Percentiles rank a stretch among this genome's conserved stretches.
These are phyloP conservation scores for Ferdinandea cuprea DNA, from an alignment of 2,888 invertebrate species.

Conservation along the genomic window DNA sequence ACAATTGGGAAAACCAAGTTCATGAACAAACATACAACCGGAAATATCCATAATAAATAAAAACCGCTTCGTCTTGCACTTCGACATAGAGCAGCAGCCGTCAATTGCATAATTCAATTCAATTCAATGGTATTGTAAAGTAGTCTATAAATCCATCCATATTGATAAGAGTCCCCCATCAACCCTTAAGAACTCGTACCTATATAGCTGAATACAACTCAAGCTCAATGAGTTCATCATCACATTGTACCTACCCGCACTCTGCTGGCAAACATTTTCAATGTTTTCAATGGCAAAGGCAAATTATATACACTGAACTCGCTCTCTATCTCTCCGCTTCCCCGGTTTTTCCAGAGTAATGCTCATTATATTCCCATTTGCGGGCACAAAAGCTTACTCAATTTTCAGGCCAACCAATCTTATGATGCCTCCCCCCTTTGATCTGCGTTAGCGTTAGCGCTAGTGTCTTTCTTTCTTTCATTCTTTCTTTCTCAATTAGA, in stretches of 20 bases:
- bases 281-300: constrained; percentile 33
- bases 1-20: constrained; percentile 33
- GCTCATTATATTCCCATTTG: constrained; percentile 30
- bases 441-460: constrained; percentile 8
- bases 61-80: neutral
- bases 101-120: constrained; percentile 44
- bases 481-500: constrained; percentile 48
- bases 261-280: constrained; percentile 4
- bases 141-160: neutral
- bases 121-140: constrained; percentile 9
- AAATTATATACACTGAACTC: constrained; percentile 25
- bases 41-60: constrained; percentile 20
- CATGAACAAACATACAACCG: constrained; percentile 10
- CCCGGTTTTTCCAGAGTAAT: neutral
- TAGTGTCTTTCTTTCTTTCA: too few species aligned
- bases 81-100: neutral
- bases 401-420: constrained; percentile 7
- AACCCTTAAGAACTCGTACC: constrained; percentile 8
- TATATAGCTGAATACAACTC: constrained; percentile 4
- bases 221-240: constrained; percentile 55
- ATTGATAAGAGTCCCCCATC: constrained; percentile 13
- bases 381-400: constrained; percentile 53
- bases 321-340: too few species aligned
- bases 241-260: constrained; percentile 20
- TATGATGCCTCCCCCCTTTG: too few species aligned